Evolutionary conservation across 2,797 vertebrate species (phyloP).

Genomic region (Fistularia tabacaria): DNA sequence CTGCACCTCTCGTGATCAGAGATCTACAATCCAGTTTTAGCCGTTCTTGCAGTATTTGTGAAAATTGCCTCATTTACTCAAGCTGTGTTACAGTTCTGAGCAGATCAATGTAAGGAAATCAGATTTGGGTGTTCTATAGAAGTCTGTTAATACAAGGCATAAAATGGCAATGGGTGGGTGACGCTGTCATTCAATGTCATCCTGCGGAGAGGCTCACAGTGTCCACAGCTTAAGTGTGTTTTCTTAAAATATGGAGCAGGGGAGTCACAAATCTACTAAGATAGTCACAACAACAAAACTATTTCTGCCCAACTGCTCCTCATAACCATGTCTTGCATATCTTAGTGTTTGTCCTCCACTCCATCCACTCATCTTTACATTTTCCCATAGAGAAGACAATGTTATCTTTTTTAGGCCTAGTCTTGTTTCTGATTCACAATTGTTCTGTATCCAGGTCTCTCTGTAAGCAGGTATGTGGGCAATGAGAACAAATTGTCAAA

Average conservation of each 20-base stretch:
- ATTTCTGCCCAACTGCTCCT: constrained; percentile 37
- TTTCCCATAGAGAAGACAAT: constrained; percentile 16
- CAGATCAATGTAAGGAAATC: constrained; percentile 31
- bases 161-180: too few relatives aligned
- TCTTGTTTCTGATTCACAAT: constrained; percentile 27
- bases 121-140: too few relatives aligned
- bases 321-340: constrained; percentile 24
- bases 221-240: constrained; percentile 41
- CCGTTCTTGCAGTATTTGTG: constrained; percentile 15
- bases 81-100: constrained; percentile 5
- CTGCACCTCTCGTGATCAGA: too few relatives aligned
- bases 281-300: constrained; percentile 37
- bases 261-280: constrained; percentile 24
- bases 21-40: constrained; percentile 1
- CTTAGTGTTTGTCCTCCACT: constrained; percentile 11
- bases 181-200: constrained; percentile 20
- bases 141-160: too few relatives aligned
- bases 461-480: constrained; percentile 3
- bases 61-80: constrained; percentile 35
- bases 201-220: constrained; percentile 20
- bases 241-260: constrained; percentile 52
- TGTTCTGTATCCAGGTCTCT: constrained; percentile 6
- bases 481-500: constrained; percentile 33
- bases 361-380: background rate
- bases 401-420: constrained; percentile 1